These are phyloP conservation scores for Sternotherus odoratus DNA, from an alignment of 2,797 vertebrate genomes.

Conservation along the genomic window DNA sequence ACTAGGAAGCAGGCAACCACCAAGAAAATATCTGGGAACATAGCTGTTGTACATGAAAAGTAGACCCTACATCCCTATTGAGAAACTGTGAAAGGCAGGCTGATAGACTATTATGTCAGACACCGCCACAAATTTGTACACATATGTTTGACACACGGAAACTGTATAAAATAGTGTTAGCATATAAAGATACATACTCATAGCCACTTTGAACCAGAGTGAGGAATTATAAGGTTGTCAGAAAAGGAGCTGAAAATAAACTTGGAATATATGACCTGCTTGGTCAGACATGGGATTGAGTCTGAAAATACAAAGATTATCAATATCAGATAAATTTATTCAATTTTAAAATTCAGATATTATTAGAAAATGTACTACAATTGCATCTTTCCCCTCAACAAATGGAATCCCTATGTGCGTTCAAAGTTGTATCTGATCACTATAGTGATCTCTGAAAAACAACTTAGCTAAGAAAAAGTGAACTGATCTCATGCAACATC, in stretches of 20 bases:
- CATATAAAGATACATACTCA: not conserved
- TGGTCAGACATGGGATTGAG: not conserved
- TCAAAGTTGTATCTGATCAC: not conserved
- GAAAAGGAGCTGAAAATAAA: not conserved
- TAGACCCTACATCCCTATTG: not conserved
- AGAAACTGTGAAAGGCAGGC: not conserved
- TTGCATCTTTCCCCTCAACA: not conserved
- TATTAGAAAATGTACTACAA: not conserved
- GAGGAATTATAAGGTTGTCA: not conserved
- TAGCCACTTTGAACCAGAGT: not conserved
- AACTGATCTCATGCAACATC: not conserved
- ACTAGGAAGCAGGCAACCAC: not conserved
- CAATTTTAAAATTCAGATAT: not conserved
- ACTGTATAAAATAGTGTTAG: not conserved
- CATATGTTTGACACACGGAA: not conserved
- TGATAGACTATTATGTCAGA: not conserved
- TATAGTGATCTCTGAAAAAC: not conserved
- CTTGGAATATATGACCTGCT: not conserved
- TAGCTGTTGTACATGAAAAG: not conserved
- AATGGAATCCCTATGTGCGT: not conserved
- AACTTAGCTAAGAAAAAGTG: not conserved
- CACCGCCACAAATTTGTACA: not conserved
- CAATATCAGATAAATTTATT: not conserved
- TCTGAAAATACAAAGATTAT: not conserved
- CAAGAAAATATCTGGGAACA: not conserved